phyloP scores from a whole-genome alignment of 2,113 vertebrate genomes.

The Sinocyclocheilus anshuiensis region DNA sequence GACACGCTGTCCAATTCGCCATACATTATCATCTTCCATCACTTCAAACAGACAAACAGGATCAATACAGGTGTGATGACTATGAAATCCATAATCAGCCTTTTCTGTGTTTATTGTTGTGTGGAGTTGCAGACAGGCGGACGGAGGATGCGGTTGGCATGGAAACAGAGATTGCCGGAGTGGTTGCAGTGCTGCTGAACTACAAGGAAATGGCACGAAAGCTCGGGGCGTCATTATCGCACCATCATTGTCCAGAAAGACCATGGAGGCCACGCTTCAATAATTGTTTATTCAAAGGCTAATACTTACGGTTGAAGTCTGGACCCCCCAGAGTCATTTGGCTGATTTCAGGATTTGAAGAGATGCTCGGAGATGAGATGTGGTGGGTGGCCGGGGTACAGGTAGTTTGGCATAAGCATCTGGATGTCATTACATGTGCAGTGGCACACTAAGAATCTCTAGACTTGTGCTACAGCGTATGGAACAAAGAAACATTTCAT shows the following conservation, averaged over 20 bases:
- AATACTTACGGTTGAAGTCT: conserved; percentile 54
- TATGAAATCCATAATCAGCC: conserved; percentile 73
- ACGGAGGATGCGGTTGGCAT: conserved; percentile 72
- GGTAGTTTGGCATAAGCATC: background rate
- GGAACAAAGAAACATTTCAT: background rate
- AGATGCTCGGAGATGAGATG: conserved; percentile 9
- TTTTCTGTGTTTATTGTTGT: conserved; percentile 67
- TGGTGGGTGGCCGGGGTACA: background rate
- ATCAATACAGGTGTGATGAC: conserved; percentile 55
- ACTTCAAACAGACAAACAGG: conserved; percentile 23
- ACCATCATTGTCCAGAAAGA: conserved; percentile 50
- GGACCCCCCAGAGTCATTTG: background rate
- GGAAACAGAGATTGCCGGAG: conserved; percentile 73
- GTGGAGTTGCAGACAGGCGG: conserved; percentile 63
- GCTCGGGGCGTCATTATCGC: conserved; percentile 66
- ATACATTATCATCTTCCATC: conserved; percentile 37
- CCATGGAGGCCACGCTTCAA: conserved; percentile 7
- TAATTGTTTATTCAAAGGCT: conserved; percentile 62
- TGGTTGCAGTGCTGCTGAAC: conserved; percentile 71
- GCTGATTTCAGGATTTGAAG: conserved; percentile 19
- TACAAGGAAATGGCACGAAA: conserved; percentile 66
- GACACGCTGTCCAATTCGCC: conserved; percentile 47
- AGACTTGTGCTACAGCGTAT: background rate
- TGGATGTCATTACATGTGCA: background rate
- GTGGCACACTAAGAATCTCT: background rate